phyloP scores from a whole-genome alignment of 2,113 vertebrate species.

The Apodemus sylvaticus region DNA sequence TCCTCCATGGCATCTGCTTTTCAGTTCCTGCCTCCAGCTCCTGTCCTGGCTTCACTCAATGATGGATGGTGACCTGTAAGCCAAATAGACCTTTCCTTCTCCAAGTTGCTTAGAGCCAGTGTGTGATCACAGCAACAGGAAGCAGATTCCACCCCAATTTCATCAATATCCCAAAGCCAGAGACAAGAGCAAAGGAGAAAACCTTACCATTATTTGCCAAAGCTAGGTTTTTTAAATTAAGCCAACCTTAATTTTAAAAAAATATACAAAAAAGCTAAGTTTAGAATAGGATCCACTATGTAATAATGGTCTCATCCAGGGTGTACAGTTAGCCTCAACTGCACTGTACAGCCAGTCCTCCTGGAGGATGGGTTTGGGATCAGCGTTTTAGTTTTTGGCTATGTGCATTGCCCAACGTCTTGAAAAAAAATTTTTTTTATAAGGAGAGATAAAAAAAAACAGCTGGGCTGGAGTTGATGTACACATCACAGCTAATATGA shows the following conservation, averaged over 20 bases:
- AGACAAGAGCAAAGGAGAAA: too few relatives aligned
- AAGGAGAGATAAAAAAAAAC: not conserved
- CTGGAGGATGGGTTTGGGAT: not conserved
- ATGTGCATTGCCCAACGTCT: accelerated
- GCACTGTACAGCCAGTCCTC: not conserved
- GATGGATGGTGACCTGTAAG: not conserved
- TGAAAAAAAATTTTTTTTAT: too few relatives aligned
- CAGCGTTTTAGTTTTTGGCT: not conserved
- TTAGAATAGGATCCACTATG: too few relatives aligned
- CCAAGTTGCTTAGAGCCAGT: not conserved
- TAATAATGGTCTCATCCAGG: too few relatives aligned
- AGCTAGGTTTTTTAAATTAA: too few relatives aligned
- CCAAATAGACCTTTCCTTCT: not conserved
- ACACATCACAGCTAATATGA: not conserved
- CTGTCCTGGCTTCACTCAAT: not conserved
- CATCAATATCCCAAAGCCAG: too few relatives aligned
- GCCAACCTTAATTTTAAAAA: too few relatives aligned
- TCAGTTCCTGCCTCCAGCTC: not conserved
- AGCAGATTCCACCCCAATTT: too few relatives aligned
- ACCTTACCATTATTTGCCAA: too few relatives aligned
- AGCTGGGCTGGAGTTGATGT: not conserved
- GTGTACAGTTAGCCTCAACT: not conserved
- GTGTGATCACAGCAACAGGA: not conserved
- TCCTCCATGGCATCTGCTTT: not conserved
- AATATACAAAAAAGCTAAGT: too few relatives aligned